Evolutionary conservation across 2,113 vertebrate genomes (phyloP), one percentile per base, ranked within the genome.

Genomic region (Tyrannus savana): DNA sequence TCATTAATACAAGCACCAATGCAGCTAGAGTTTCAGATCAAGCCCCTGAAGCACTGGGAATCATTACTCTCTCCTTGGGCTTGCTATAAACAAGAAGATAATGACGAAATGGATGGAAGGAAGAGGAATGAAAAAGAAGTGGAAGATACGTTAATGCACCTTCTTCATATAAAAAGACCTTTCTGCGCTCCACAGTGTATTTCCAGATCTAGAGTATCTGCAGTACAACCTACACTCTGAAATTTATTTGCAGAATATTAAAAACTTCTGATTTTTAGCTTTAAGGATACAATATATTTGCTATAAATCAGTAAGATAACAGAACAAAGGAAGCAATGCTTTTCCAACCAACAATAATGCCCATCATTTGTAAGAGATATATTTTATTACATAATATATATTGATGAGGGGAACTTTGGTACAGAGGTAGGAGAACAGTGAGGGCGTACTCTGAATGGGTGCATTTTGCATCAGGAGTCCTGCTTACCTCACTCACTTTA

Each of bases 1-100:
- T 79, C 53, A 79, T 73, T 95, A 94, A 82, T 30, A 72, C 35
- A 84, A 84, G 76, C 6, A 12, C 23, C 27, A 67, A 52, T 72
- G 69, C 69, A 92, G 69, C 53, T 18, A 68, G 73, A 95, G 82
- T 89, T 94, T 91, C 49, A 92, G 47, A 97, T 75, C 35, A 96
- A 93, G 80, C 12, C 52, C 33, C 72, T 35, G 10, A 64, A 75
- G 64, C 56, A 33, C 0, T 75, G 44, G 56, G 55, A 80, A 87
- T 80, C 67, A 49, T 62, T 59, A 52, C 64, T 52, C 30, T 71
- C 33, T 80, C 64, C 50, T 78, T 2, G 0, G 23, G 14, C 35
- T 81, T 84, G 30, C 47, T 56, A 56, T 30, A 77, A 93, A 83
- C 58, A 90, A 86, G 35, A 11, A 79, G 25, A 86, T 77, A n/a